A percentile compares a stretch with the other conserved stretches of the same genome.
Evolutionary conservation across 2,888 invertebrate genomes (phyloP).

Genomic region (Ornithoptera alexandrae): DNA sequence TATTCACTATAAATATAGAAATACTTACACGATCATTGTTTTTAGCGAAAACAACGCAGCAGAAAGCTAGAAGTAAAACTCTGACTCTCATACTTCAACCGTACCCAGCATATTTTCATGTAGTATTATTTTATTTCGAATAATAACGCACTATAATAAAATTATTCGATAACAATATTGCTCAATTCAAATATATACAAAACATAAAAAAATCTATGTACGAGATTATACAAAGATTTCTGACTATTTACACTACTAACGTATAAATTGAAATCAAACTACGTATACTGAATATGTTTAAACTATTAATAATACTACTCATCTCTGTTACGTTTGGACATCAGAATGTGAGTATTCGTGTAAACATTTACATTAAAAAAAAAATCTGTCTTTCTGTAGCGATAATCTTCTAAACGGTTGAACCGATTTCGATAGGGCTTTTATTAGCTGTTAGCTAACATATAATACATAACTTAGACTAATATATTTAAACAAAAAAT

Average conservation of each 20-base stretch:
- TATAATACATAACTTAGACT: no score
- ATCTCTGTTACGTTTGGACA: slow-evolving; percentile 18
- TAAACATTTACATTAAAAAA: no score
- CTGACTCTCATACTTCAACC: slow-evolving; percentile 24
- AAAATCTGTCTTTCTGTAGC: no score
- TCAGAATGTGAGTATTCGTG: slow-evolving; percentile 16
- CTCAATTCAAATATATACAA: background rate
- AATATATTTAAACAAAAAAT: no score
- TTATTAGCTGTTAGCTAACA: no score
- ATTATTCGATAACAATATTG: background rate
- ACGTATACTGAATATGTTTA: slow-evolving; percentile 8
- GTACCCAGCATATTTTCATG: slow-evolving; percentile 3
- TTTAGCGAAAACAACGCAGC: slow-evolving; percentile 17
- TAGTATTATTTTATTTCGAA: background rate
- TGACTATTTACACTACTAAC: no score
- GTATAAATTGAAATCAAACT: background rate
- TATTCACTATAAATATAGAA: background rate
- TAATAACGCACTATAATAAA: slow-evolving; percentile 2
- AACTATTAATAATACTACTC: slow-evolving; percentile 15
- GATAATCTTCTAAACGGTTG: no score
- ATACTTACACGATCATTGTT: slow-evolving; percentile 21
- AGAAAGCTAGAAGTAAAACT: slow-evolving; percentile 20
- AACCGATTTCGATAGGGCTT: no score
- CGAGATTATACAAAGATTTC: background rate
- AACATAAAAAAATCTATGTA: background rate